Conservation (phyloP, 2,888 invertebrate genomes). For the Epistrophe grossulariae region DNA sequence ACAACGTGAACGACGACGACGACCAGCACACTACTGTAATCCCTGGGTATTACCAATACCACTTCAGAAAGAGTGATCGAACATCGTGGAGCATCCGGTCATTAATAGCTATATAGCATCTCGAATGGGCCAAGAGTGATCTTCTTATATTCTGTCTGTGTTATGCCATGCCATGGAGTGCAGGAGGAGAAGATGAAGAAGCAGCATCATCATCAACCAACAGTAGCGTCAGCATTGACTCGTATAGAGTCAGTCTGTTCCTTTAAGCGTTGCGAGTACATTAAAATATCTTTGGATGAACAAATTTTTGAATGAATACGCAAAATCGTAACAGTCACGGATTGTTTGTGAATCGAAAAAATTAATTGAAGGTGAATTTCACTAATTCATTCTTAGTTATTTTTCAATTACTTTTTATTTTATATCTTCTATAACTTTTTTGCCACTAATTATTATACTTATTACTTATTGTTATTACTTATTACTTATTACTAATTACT, state of each 20-base stretch:
- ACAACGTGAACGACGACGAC: constrained; percentile 3
- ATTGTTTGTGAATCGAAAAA: constrained; percentile 14
- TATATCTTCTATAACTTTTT: too few relatives aligned
- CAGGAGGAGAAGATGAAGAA: constrained; percentile 5
- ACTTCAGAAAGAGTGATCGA: constrained; percentile 59
- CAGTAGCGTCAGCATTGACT: constrained; percentile 52
- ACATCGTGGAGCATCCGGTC: constrained; percentile 74
- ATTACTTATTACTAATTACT: too few relatives aligned
- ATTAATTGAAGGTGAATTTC: constrained; percentile 27
- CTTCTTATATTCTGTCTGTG: constrained; percentile 47
- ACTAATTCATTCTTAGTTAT: neutral
- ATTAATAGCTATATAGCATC: constrained; percentile 68
- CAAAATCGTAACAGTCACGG: constrained; percentile 46
- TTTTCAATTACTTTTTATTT: too few relatives aligned
- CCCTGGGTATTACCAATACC: constrained; percentile 43
- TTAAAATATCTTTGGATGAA: constrained; percentile 64
- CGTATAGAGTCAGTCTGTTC: constrained; percentile 44
- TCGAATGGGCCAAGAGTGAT: constrained; percentile 47
- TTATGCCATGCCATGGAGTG: neutral
- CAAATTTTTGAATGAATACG: constrained; percentile 73
- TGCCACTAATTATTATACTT: too few relatives aligned
- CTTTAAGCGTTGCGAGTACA: constrained; percentile 56
- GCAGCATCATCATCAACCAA: constrained; percentile 44
- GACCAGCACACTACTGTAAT: constrained; percentile 47
- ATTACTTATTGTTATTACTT: too few relatives aligned